Evolutionary conservation across 1,140 invertebrate species (phyloP).

Genomic region (Oppia nitens): DNA sequence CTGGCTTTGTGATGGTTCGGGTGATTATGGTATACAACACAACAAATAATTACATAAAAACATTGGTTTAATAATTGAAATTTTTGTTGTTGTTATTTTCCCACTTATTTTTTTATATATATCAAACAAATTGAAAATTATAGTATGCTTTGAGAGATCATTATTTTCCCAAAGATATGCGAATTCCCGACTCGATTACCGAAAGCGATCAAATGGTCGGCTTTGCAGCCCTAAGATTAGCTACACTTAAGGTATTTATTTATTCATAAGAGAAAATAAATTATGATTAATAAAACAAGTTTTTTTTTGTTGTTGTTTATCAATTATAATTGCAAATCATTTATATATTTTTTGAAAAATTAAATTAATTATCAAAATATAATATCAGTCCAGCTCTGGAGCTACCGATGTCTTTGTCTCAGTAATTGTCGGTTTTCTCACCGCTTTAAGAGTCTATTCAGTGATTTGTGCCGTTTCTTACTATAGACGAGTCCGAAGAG

Average conservation of each 20-base stretch:
- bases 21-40: slow-evolving; percentile 22
- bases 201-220: slow-evolving; percentile 21
- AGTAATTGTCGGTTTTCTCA: slow-evolving; percentile 23
- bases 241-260: slow-evolving; percentile 20
- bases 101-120: slow-evolving; percentile 17
- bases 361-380: neutral
- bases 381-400: slow-evolving; percentile 21
- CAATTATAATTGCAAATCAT: too few species aligned
- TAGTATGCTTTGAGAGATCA: slow-evolving; percentile 20
- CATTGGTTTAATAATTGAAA: neutral
- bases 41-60: neutral
- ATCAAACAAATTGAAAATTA: too few species aligned
- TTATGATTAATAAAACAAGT: too few species aligned
- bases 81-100: neutral
- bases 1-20: slow-evolving; percentile 23
- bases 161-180: slow-evolving; percentile 19
- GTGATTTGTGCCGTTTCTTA: slow-evolving; percentile 23
- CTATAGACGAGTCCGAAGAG: slow-evolving; percentile 21
- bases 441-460: slow-evolving; percentile 21
- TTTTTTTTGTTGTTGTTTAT: too few species aligned
- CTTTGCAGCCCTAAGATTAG: slow-evolving; percentile 20
- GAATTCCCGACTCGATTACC: slow-evolving; percentile 5
- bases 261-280: too few species aligned
- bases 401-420: slow-evolving; percentile 23
- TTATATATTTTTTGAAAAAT: neutral